Conservation (phyloP, 2,888 invertebrate genomes). For the Perithous albicinctus region DNA sequence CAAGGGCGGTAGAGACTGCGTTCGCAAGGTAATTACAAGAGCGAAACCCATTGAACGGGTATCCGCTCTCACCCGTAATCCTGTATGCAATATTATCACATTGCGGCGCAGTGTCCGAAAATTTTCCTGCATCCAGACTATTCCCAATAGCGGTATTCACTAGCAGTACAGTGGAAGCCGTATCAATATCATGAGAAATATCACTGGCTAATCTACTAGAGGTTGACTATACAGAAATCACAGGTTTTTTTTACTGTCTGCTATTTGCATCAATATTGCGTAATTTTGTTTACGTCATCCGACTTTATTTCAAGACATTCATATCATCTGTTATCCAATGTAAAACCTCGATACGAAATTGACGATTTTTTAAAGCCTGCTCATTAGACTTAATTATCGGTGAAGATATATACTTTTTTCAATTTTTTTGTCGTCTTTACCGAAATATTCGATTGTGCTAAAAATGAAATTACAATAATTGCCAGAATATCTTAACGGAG, state of each 20-base stretch:
- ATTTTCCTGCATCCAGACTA: neutral
- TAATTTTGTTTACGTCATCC: no score
- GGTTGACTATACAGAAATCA: no score
- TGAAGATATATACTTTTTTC: neutral
- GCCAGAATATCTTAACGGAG: no score
- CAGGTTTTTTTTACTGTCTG: no score
- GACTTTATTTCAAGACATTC: no score
- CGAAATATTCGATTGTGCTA: neutral
- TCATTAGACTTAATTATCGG: neutral
- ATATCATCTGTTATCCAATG: no score
- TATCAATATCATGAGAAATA: neutral
- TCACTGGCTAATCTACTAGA: no score
- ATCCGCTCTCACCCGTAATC: constrained; percentile 17
- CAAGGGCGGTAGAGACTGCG: neutral
- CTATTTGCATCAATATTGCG: no score
- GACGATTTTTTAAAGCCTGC: no score
- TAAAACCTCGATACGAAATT: no score
- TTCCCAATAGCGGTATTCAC: neutral
- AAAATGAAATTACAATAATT: neutral
- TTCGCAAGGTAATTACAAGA: constrained; percentile 16
- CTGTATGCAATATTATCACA: neutral
- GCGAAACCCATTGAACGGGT: constrained; percentile 4
- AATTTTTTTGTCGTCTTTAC: neutral
- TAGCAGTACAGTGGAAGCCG: neutral
- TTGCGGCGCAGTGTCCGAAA: neutral